These are phyloP conservation scores for Blennius ocellaris DNA, from an alignment of 2,113 vertebrate species.

Conservation along the genomic window DNA sequence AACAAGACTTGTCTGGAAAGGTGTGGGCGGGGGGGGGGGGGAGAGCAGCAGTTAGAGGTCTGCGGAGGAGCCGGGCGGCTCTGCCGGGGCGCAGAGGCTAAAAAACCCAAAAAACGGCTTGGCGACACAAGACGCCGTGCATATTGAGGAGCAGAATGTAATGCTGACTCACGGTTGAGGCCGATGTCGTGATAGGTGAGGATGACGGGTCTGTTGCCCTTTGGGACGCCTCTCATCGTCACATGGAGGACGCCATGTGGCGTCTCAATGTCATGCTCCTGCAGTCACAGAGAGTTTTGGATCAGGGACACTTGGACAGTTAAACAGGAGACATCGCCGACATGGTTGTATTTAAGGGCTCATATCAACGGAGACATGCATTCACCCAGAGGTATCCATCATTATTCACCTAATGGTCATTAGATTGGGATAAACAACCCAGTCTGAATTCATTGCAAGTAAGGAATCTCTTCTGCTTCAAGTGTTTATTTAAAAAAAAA, in stretches of 20 bases:
- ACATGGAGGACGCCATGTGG: slow-evolving; percentile 93
- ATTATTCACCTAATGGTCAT: too few species aligned
- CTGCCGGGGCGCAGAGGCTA: not conserved
- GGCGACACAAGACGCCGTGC: not conserved
- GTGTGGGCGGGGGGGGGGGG: not conserved
- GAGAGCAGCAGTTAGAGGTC: not conserved
- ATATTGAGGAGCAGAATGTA: not conserved
- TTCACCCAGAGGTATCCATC: too few species aligned
- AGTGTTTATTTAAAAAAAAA: too few species aligned
- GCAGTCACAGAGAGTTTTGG: slow-evolving; percentile 50
- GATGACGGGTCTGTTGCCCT: slow-evolving; percentile 95
- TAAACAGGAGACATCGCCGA: not conserved
- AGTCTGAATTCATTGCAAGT: not conserved
- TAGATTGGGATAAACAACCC: not conserved
- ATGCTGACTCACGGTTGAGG: slow-evolving; percentile 93
- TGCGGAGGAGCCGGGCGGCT: not conserved
- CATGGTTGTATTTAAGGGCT: too few species aligned
- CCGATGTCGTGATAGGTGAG: slow-evolving; percentile 98
- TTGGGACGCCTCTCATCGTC: slow-evolving; percentile 92
- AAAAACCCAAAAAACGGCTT: not conserved
- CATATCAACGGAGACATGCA: too few species aligned
- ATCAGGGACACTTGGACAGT: not conserved
- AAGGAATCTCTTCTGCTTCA: not conserved
- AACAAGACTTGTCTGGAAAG: slow-evolving; percentile 95
- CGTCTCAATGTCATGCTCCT: slow-evolving; percentile 98